Evolutionary conservation across 2,113 vertebrate species (phyloP).

Genomic region (Erinaceus europaeus): DNA sequence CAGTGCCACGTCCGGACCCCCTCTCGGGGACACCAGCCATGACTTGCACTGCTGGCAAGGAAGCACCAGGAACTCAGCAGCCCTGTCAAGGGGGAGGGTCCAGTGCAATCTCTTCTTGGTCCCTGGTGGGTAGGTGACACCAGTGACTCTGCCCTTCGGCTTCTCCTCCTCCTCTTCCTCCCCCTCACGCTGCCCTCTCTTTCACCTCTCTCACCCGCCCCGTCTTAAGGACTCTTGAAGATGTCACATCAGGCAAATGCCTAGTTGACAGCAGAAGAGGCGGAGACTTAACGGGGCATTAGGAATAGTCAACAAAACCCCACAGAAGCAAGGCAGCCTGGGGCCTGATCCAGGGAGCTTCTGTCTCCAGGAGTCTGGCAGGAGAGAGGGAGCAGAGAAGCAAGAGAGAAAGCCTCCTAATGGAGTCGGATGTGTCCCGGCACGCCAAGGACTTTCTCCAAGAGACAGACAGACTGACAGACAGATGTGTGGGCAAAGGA

Average conservation of each 20-base stretch:
- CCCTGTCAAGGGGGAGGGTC: background rate
- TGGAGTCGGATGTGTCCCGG: background rate
- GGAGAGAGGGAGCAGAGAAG: background rate
- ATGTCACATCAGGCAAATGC: background rate
- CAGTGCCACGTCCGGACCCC: no score
- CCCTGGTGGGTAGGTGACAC: rapidly evolving
- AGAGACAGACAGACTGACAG: no score
- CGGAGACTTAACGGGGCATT: background rate
- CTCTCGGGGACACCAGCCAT: no score
- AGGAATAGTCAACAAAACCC: background rate
- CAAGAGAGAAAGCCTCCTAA: slow-evolving; percentile 3
- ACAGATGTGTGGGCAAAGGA: no score
- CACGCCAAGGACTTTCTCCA: background rate
- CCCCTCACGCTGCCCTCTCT: background rate
- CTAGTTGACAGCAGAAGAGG: background rate
- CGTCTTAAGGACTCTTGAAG: background rate
- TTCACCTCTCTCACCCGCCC: background rate
- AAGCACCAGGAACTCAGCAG: background rate
- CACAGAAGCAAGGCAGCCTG: background rate
- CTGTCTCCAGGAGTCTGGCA: background rate
- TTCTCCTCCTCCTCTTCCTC: no score
- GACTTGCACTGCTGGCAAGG: background rate
- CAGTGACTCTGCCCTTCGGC: background rate
- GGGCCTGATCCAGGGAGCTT: background rate
- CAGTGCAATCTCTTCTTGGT: background rate